Evolutionary conservation across 2,888 invertebrate genomes (phyloP).

Genomic region (Hyalella azteca): DNA sequence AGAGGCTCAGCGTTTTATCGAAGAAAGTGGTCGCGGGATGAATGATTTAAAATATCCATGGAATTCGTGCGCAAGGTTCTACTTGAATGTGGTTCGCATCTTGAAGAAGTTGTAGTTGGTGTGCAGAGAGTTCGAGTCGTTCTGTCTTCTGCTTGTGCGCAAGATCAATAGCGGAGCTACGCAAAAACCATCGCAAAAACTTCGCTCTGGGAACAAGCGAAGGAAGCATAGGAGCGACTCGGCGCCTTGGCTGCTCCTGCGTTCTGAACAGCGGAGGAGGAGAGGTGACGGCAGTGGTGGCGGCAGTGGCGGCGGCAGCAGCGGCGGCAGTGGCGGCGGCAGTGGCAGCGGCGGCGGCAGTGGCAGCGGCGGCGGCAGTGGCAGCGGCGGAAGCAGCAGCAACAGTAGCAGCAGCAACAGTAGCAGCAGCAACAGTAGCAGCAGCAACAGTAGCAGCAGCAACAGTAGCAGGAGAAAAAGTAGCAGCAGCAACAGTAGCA

Average conservation of each 20-base stretch:
- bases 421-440: too few species aligned
- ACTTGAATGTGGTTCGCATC: too few species aligned
- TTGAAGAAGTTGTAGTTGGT: too few species aligned
- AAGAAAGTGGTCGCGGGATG: too few species aligned
- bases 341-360: neutral
- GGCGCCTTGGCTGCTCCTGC: slow-evolving; percentile 2
- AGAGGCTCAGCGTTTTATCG: too few species aligned
- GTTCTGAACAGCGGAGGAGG: neutral
- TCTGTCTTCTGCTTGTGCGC: slow-evolving; percentile 30
- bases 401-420: too few species aligned
- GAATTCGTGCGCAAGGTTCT: too few species aligned
- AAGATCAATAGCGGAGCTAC: slow-evolving; percentile 22
- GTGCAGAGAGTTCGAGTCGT: neutral
- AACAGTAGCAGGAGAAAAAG: too few species aligned
- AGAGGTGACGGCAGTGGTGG: neutral
- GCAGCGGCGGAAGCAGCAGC: too few species aligned
- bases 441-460: too few species aligned
- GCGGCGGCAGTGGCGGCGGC: neutral
- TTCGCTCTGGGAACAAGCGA: neutral
- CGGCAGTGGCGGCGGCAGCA: neutral
- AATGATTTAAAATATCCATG: too few species aligned
- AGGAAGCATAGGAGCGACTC: slow-evolving; percentile 20
- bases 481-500: too few species aligned
- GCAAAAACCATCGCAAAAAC: slow-evolving; percentile 30
- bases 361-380: neutral